These are phyloP conservation scores for Dermatemys mawii DNA, from an alignment of 2,113 vertebrate genomes.

Conservation along the genomic window DNA sequence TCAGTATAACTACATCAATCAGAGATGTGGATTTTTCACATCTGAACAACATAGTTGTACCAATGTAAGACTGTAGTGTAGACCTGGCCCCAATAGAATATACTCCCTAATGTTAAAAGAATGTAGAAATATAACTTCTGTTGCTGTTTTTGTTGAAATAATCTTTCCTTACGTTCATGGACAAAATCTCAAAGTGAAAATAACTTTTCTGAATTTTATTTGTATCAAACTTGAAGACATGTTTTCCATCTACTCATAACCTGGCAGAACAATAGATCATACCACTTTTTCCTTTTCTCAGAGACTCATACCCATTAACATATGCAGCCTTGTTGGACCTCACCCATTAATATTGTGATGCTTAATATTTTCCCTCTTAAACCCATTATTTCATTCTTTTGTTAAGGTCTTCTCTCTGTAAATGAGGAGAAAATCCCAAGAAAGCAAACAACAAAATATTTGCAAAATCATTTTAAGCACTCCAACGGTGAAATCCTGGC, in stretches of 20 bases:
- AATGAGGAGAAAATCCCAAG: neutral
- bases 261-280: neutral
- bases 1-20: no score
- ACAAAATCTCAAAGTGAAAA: neutral
- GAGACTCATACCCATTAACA: neutral
- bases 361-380: neutral
- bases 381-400: neutral
- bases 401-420: neutral
- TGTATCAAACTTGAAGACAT: neutral
- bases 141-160: neutral
- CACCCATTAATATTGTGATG: neutral
- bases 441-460: neutral
- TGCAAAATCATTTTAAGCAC: neutral
- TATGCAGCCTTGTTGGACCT: no score
- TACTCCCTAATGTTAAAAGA: neutral
- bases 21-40: no score
- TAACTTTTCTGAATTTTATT: neutral
- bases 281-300: neutral
- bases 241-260: neutral
- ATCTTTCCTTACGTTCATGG: neutral
- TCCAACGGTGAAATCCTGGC: neutral
- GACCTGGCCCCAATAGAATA: neutral
- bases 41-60: no score
- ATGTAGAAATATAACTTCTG: neutral
- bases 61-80: no score